These are phyloP conservation scores for Germaria angustata DNA, from an alignment of 2,888 invertebrate species.

Conservation along the genomic window DNA sequence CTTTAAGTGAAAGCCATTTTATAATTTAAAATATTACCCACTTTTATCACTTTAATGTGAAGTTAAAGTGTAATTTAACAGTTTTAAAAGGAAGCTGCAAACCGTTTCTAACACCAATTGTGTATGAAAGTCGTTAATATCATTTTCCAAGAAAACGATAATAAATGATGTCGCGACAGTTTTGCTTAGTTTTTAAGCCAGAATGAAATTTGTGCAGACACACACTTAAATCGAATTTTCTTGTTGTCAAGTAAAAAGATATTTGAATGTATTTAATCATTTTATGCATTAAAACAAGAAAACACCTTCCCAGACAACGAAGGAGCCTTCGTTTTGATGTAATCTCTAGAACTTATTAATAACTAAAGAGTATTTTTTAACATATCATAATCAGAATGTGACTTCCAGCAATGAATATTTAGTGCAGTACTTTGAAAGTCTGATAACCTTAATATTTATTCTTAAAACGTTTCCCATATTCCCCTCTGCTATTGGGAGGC, in stretches of 20 bases:
- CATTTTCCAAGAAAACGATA: slow-evolving; percentile 70
- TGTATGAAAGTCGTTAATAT: slow-evolving; percentile 67
- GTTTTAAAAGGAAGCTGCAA: slow-evolving; percentile 1
- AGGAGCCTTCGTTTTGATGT: background rate
- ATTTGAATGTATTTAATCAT: slow-evolving; percentile 1
- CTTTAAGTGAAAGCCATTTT: slow-evolving; percentile 18
- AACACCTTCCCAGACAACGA: no score
- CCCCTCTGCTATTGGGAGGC: background rate
- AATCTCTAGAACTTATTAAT: no score
- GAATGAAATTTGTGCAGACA: slow-evolving; percentile 27
- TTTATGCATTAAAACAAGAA: background rate
- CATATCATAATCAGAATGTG: no score
- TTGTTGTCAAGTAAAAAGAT: background rate
- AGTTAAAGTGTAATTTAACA: background rate
- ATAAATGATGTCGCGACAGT: slow-evolving; percentile 79
- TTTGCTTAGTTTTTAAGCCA: slow-evolving; percentile 71
- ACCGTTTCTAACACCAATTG: slow-evolving; percentile 61
- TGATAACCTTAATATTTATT: background rate
- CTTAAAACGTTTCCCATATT: background rate
- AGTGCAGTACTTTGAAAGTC: background rate
- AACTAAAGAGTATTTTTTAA: background rate
- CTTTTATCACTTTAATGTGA: background rate
- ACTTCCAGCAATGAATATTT: background rate
- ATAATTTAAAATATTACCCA: background rate
- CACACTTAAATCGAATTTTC: background rate